phyloP scores from a whole-genome alignment of 2,888 invertebrate genomes.

The Leptopilina drosophilae region DNA sequence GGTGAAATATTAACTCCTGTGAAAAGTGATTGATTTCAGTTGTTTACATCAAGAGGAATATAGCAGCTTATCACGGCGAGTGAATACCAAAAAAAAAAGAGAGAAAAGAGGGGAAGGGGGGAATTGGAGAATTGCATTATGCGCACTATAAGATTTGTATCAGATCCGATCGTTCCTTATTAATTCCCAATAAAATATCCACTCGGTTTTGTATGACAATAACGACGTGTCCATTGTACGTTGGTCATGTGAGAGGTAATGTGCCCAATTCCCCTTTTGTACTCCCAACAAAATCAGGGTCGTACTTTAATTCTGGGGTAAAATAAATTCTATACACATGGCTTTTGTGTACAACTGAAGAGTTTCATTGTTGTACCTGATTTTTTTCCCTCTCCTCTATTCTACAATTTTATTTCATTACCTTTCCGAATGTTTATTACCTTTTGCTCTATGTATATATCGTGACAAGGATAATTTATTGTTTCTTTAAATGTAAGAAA shows the following conservation, averaged over 20 bases:
- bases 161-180: slow-evolving; percentile 55
- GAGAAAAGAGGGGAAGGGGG: neutral
- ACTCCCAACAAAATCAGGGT: slow-evolving; percentile 28
- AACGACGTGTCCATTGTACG: slow-evolving; percentile 55
- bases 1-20: neutral
- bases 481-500: neutral
- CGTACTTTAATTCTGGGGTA: slow-evolving; percentile 26
- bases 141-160: slow-evolving; percentile 46
- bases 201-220: slow-evolving; percentile 52
- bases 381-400: neutral
- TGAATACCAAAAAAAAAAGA: neutral
- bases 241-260: slow-evolving; percentile 60
- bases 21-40: neutral
- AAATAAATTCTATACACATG: slow-evolving; percentile 23
- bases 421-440: neutral
- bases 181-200: slow-evolving; percentile 58
- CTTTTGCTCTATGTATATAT: too few relatives aligned
- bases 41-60: slow-evolving; percentile 30
- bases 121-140: slow-evolving; percentile 31
- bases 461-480: neutral
- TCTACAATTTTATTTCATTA: slow-evolving; percentile 11
- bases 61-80: slow-evolving; percentile 10
- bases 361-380: slow-evolving; percentile 32
- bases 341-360: slow-evolving; percentile 39
- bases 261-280: slow-evolving; percentile 58